Evolutionary conservation across 2,888 invertebrate species (phyloP), one percentile per base, ranked within the genome.

Genomic region (Hypomecis atomaria): DNA sequence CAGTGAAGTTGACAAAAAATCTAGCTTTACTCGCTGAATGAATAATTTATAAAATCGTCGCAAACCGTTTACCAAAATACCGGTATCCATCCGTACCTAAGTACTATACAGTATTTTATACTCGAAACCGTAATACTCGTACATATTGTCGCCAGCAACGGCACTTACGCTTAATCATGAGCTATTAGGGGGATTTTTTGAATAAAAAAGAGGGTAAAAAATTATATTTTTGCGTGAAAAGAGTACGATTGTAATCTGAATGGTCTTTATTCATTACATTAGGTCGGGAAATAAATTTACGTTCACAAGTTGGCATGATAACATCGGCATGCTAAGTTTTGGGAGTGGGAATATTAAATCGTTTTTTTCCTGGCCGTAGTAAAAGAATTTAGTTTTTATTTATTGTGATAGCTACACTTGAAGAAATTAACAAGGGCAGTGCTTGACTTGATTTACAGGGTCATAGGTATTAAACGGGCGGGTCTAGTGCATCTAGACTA

Each of bases 91-190:
- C 43, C 43, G 45, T 45, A 43, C 43, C 23, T 57, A 55, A 59
- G 49, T 60, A 62, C 55, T 40, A 40, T 53, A 37, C 60, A 66
- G 66, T 67, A 68, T 66, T 67, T 71, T 71, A 62, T 65, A 62
- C 69, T 65, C 53, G 63, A 66, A 66, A 59, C 64, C 65, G 61
- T 66, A 65, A 69, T 71, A 71, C 67, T 66, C 67, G 67, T 69
- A 68, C 67, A 69, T 67, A 69, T 68, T 73, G 77, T 78, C 75
- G 74, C 76, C 66, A 72, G 57, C 70, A 69, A 67, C 70, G 75
- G 74, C 77, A 79, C 83, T 81, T 78, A 77, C 75, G 74, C 78
- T 75, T 81, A 82, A 84, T 86, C 79, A 79, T 78, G 73, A 76
- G 79, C 80, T 81, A 81, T 84, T 83, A 82, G 66, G 73, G 74